These are phyloP conservation scores for Myrmecobius fasciatus DNA, from an alignment of 2,113 vertebrate species.

Conservation along the genomic window DNA sequence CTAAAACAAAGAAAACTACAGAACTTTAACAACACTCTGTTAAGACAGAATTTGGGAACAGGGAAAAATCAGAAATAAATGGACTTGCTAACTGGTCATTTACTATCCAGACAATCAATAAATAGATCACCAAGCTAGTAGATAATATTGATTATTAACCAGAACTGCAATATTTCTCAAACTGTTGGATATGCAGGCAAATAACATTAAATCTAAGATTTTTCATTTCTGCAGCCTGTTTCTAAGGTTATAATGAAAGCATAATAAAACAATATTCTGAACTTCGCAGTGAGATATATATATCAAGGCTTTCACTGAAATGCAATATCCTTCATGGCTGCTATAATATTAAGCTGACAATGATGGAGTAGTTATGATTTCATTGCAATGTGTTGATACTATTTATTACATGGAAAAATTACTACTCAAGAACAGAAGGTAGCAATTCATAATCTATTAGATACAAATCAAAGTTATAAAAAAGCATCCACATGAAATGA, in stretches of 20 bases:
- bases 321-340: constrained; percentile 35
- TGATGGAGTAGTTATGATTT: constrained; percentile 30
- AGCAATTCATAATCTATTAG: constrained; percentile 25
- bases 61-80: constrained; percentile 4
- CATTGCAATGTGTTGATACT: constrained; percentile 42
- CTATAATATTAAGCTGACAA: constrained; percentile 20
- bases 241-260: constrained; percentile 33
- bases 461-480: constrained; percentile 38
- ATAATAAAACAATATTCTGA: constrained; percentile 55
- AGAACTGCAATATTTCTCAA: not conserved
- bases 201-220: constrained; percentile 44
- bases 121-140: not conserved
- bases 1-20: not conserved
- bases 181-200: constrained; percentile 37
- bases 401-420: constrained; percentile 15
- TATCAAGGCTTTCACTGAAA: constrained; percentile 21
- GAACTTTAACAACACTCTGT: not conserved
- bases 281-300: constrained; percentile 50
- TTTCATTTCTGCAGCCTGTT: constrained; percentile 53
- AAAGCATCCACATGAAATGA: constrained; percentile 17
- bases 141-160: constrained; percentile 1
- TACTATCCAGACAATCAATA: not conserved
- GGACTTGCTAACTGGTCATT: not conserved
- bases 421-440: not conserved
- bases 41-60: not conserved